A percentile compares a stretch with the other conserved stretches of the same genome.
Conservation (phyloP, 2,113 vertebrate species). For the Cololabis saira region DNA sequence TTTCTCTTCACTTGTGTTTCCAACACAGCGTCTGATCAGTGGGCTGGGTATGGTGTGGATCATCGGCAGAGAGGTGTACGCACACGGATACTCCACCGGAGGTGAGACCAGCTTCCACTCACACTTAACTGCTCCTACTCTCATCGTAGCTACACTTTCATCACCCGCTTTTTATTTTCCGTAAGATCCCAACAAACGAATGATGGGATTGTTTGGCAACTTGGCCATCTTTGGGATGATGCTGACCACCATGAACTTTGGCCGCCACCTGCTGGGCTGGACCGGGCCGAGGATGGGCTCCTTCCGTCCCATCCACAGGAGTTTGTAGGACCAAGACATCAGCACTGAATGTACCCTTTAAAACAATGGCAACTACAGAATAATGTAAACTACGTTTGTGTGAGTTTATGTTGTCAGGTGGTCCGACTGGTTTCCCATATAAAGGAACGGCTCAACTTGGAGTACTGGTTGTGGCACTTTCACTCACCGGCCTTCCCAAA, state of each 20-base stretch:
- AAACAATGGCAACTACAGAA: neutral
- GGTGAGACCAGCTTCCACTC: constrained; percentile 75
- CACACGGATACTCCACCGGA: constrained; percentile 91
- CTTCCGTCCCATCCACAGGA: neutral
- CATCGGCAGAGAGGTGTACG: constrained; percentile 87
- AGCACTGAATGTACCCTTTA: neutral
- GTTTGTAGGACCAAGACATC: neutral
- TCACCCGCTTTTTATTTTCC: neutral
- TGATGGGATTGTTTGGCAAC: constrained; percentile 62
- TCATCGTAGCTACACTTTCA: neutral
- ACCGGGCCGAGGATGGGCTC: neutral
- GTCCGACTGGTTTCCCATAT: constrained; percentile 37
- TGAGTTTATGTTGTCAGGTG: neutral
- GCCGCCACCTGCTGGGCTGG: constrained; percentile 68
- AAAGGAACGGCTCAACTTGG: neutral
- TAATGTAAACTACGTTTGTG: neutral
- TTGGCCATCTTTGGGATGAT: constrained; percentile 69
- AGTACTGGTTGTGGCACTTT: neutral
- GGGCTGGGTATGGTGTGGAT: constrained; percentile 90
- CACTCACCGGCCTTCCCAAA: neutral
- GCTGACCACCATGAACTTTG: constrained; percentile 51
- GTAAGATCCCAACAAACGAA: constrained; percentile 73
- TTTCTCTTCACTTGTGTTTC: neutral
- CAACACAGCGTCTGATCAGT: constrained; percentile 81
- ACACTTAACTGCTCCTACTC: no score